Evolutionary conservation across 1,140 invertebrate genomes (phyloP).

Genomic region (Drosophila subobscura): DNA sequence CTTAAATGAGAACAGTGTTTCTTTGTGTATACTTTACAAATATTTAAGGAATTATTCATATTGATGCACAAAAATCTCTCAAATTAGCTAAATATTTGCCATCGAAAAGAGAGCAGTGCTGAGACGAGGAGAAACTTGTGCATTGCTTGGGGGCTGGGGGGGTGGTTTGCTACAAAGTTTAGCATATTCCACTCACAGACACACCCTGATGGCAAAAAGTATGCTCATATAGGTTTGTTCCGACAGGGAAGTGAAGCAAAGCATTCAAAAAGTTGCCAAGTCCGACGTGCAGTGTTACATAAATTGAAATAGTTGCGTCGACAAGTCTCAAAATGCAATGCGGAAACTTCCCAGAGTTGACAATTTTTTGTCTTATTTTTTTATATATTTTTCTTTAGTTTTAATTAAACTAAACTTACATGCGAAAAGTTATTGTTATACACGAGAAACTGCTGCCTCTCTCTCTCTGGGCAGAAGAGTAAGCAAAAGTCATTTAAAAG

Average conservation of each 20-base stretch:
- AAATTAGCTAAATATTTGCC: slow-evolving; percentile 54
- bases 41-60: slow-evolving; percentile 22
- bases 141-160: slow-evolving; percentile 1
- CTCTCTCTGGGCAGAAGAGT: slow-evolving; percentile 39
- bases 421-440: slow-evolving; percentile 58
- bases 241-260: background rate
- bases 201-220: background rate
- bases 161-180: background rate
- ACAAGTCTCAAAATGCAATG: slow-evolving; percentile 58
- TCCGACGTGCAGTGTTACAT: slow-evolving; percentile 58
- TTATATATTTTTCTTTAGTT: slow-evolving; percentile 36
- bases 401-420: slow-evolving; percentile 78
- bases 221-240: background rate
- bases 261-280: slow-evolving; percentile 38
- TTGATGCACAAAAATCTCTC: slow-evolving; percentile 20
- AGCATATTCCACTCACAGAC: slow-evolving; percentile 14
- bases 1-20: slow-evolving; percentile 45
- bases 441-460: slow-evolving; percentile 13
- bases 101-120: slow-evolving; percentile 1
- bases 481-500: slow-evolving; percentile 80
- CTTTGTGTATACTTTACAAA: slow-evolving; percentile 27
- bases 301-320: slow-evolving; percentile 74
- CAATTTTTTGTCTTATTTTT: slow-evolving; percentile 22
- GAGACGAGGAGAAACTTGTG: slow-evolving; percentile 11
- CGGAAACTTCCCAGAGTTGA: slow-evolving; percentile 57